phyloP scores from a whole-genome alignment of 1,140 invertebrate species.

The Drosophila ogumai region DNA sequence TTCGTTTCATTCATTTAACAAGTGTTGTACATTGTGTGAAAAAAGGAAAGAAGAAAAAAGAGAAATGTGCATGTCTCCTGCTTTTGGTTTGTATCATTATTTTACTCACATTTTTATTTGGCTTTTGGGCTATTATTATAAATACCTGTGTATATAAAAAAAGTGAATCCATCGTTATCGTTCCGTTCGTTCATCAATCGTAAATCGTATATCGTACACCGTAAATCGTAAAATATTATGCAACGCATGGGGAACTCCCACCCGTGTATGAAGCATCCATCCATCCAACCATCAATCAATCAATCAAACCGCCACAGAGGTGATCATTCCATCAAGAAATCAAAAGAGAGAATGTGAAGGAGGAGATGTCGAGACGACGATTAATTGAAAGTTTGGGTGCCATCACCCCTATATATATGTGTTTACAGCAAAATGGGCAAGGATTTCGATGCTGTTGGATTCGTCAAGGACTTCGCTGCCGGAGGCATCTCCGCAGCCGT shows the following conservation, averaged over 20 bases:
- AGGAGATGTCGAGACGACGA: background rate
- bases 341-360: background rate
- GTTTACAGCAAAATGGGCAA: conserved; percentile 85
- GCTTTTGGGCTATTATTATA: conserved; percentile 30
- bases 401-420: conserved; percentile 14
- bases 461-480: conserved; percentile 93
- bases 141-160: conserved; percentile 17
- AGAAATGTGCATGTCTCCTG: conserved; percentile 25
- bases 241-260: conserved; percentile 38
- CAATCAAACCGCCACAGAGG: background rate
- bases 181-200: conserved; percentile 15
- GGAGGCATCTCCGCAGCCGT: conserved; percentile 95
- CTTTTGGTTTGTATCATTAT: conserved; percentile 12
- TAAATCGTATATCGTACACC: conserved; percentile 33
- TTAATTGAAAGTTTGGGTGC: conserved; percentile 27
- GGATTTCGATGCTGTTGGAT: conserved; percentile 87
- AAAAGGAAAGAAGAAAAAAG: background rate
- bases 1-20: conserved; percentile 1
- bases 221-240: conserved; percentile 28
- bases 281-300: background rate
- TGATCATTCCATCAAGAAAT: conserved; percentile 1
- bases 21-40: conserved; percentile 16
- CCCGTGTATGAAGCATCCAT: conserved; percentile 13
- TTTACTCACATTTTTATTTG: conserved; percentile 42
- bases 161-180: conserved; percentile 35